These are phyloP conservation scores for Stictocephala bisonia DNA, from an alignment of 2,888 invertebrate genomes.

Conservation along the genomic window DNA sequence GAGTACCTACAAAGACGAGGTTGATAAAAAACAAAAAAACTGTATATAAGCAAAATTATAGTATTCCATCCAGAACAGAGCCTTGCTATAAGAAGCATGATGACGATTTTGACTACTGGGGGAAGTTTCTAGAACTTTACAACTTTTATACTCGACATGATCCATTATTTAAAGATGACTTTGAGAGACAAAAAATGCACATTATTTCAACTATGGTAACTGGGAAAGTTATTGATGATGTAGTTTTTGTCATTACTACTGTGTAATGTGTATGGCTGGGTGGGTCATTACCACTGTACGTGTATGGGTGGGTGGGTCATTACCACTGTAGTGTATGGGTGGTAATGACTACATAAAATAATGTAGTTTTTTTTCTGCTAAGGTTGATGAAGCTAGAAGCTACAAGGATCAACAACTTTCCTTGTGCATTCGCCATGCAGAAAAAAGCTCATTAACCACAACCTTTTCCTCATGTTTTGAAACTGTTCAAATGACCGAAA, in stretches of 20 bases:
- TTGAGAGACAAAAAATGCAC: not conserved
- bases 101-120: not conserved
- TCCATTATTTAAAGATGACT: slow-evolving; percentile 3
- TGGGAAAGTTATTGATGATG: not conserved
- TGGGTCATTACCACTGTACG: too few relatives aligned
- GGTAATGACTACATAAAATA: too few relatives aligned
- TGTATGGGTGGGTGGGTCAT: too few relatives aligned
- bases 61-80: not conserved
- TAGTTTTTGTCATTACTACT: too few relatives aligned
- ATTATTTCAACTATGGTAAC: not conserved
- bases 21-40: not conserved
- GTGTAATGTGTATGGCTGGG: too few relatives aligned
- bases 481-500: slow-evolving; percentile 20
- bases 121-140: slow-evolving; percentile 16
- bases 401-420: not conserved
- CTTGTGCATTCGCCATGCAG: not conserved
- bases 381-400: too few relatives aligned
- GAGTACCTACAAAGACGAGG: slow-evolving; percentile 2
- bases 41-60: not conserved
- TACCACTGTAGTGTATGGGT: too few relatives aligned
- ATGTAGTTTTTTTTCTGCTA: too few relatives aligned
- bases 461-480: slow-evolving; percentile 9
- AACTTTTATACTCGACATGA: slow-evolving; percentile 3
- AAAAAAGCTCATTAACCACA: not conserved
- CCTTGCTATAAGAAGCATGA: slow-evolving; percentile 24